Base-by-base conservation (phyloP, 2,888 invertebrate genomes). In the Thereva unica region DNA sequence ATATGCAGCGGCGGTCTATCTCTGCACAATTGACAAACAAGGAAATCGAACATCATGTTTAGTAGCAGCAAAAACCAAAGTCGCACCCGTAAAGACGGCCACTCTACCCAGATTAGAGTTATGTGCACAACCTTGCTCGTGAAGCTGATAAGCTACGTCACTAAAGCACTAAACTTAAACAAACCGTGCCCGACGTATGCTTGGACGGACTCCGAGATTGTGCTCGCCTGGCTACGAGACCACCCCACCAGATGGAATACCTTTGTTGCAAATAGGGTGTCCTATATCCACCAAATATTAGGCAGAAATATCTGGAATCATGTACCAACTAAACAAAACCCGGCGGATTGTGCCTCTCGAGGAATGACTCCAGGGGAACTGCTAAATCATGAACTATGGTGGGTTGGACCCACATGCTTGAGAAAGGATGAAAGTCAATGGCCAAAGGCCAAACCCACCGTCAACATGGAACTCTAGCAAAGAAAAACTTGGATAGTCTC, bases 51-150 rank as follows among this genome's bases (percentile, higher is more conserved):
- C 3, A 7, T n/a, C 56, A 1, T 4, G 34, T 1, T 35, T 56
- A 8, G 23, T 56, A 1, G 12, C 35, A 4, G 56, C 56, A 23
- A 42, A 45, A 35, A 34, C 35, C 0, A 42, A 38, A 34, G 44
- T 56, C 6, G 56, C 68, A 34, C 68, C 68, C 1, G 3, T 61
- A 4, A 74, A 73, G 49, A 49, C 59, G 8, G 59, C 69, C 4
- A 69, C 73, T 1, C 66, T 74, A 23, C 71, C 73, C 4, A 55
- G 73, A 7, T 56, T 75, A 4, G 72, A 73, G 42, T 61, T 75
- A 23, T 61, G 68, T 5, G 67, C 49, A 12, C 70, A 23, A 23
- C 23, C 23, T 23, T 23, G 23, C 23, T 23, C 23, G 23, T 23
- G 23, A 23, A 23, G 23, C 23, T 23, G 23, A 23, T 23, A 23